Percentiles rank a stretch among this genome's conserved stretches.
These are phyloP conservation scores for Haliclona indistincta DNA, from an alignment of 37 sponge, comb jelly and placozoan genomes.

Conservation along the genomic window DNA sequence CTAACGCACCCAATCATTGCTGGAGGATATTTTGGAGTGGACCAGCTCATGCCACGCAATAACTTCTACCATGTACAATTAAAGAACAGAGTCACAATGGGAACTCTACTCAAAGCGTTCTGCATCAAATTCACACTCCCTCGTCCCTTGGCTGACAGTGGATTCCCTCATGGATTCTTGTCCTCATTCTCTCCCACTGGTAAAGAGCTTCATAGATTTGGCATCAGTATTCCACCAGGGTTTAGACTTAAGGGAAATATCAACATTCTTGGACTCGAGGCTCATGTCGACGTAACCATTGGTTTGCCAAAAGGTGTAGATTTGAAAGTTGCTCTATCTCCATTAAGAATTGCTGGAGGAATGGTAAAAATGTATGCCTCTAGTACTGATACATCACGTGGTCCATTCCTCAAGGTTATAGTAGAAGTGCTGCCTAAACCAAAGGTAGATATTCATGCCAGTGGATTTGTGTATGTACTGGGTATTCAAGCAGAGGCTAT, in stretches of 20 bases:
- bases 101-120: slow-evolving; percentile 13
- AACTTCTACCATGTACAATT: too few relatives aligned
- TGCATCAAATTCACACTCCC: too few relatives aligned
- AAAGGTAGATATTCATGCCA: too few relatives aligned
- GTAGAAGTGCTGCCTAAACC: too few relatives aligned
- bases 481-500: too few relatives aligned
- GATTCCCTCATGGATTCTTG: slow-evolving; percentile 36
- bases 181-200: slow-evolving; percentile 10
- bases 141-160: slow-evolving; percentile 20
- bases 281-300: slow-evolving; percentile 2
- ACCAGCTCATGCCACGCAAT: neutral
- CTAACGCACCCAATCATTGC: slow-evolving; percentile 14
- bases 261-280: slow-evolving; percentile 30
- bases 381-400: neutral
- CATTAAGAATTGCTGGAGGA: slow-evolving; percentile 9
- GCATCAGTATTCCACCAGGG: slow-evolving; percentile 19
- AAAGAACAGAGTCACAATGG: slow-evolving; percentile 15
- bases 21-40: slow-evolving; percentile 12
- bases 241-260: slow-evolving; percentile 22
- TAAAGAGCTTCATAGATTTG: neutral
- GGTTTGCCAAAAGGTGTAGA: slow-evolving; percentile 15
- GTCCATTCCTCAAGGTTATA: too few relatives aligned
- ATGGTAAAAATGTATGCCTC: slow-evolving; percentile 28
- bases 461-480: too few relatives aligned
- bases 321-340: slow-evolving; percentile 4